phyloP scores from a whole-genome alignment of 2,113 vertebrate genomes.

The Phalacrocorax aristotelis region DNA sequence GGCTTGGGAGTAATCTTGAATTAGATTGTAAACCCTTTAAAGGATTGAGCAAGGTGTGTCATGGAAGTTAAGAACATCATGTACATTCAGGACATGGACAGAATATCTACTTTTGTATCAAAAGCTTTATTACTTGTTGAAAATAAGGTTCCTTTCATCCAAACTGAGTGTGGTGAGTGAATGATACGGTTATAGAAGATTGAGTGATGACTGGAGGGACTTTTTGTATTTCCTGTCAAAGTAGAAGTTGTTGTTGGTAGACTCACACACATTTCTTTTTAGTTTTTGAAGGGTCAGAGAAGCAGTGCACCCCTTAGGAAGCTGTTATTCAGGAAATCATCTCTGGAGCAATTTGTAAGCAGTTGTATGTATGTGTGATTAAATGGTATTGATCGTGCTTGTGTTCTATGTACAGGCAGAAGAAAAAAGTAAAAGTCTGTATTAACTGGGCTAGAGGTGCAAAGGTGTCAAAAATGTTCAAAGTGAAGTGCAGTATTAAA shows the following conservation, averaged over 20 bases:
- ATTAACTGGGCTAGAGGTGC: neutral
- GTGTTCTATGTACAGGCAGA: neutral
- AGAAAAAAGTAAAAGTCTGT: neutral
- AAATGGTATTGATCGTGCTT: neutral
- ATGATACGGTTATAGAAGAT: neutral
- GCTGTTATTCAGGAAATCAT: neutral
- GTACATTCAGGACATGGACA: neutral
- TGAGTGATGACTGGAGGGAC: neutral
- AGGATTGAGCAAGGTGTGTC: neutral
- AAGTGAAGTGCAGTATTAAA: neutral
- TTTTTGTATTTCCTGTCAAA: neutral
- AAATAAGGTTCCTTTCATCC: neutral
- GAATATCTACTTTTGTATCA: neutral
- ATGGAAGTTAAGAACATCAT: neutral
- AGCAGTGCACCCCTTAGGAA: neutral
- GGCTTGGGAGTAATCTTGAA: neutral
- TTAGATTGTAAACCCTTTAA: neutral
- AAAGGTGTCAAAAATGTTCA: neutral
- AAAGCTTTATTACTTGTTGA: neutral
- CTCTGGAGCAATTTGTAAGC: neutral
- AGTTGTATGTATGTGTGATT: neutral
- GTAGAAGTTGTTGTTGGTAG: neutral
- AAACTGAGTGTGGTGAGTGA: neutral
- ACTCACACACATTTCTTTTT: neutral
- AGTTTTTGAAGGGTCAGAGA: neutral